Base-by-base conservation (phyloP, 2,888 invertebrate genomes). In the Hypomecis punctinalis region DNA sequence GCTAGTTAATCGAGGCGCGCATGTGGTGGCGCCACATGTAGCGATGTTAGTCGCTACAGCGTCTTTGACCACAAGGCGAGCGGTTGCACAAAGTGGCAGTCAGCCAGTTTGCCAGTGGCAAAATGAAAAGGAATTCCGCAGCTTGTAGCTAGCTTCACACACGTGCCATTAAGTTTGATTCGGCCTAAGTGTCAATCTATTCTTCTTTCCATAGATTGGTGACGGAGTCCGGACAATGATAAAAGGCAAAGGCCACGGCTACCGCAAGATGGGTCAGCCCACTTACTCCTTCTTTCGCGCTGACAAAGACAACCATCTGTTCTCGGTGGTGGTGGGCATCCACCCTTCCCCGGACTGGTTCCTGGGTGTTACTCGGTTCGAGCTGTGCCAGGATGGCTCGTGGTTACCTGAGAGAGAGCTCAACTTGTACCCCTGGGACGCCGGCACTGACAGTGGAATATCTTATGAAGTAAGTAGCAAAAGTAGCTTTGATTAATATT, bases 391-490 rank as follows among this genome's bases (percentile, higher is more conserved):
- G 58, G 87, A 93, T 82, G 98, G 99, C 79, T 95, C 97, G 0
- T 99, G 99, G 99, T 93, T 96, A 8, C 95, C 96, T 62, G 95
- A 96, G 67, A 91, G 97, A 73, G 95, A 95, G 56, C 93, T 99
- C 37, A 97, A 98, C 86, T 93, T 99, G 13, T 98, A 95, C 82
- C 99, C 99, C 0, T 98, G 97, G 94, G 99, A 99, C 89, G 98
- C 98, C 45, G 99, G 99, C 0, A 99, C 99, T 1, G 99, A 99
- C 79, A 95, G 95, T 77, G 99, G 99, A 0, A 95, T 98, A 5
- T 96, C 97, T 2, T 99, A 99, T 81, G 96, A 97, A 95, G 97
- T 70, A 48, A 23, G 23, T 2, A 23, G 23, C 23, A 23, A 23
- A 2, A 23, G 23, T 3, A 23, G 23, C 23, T 1, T 23, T 23